Conservation (phyloP, 2,888 invertebrate species). For the Pyrocoelia pectoralis region DNA sequence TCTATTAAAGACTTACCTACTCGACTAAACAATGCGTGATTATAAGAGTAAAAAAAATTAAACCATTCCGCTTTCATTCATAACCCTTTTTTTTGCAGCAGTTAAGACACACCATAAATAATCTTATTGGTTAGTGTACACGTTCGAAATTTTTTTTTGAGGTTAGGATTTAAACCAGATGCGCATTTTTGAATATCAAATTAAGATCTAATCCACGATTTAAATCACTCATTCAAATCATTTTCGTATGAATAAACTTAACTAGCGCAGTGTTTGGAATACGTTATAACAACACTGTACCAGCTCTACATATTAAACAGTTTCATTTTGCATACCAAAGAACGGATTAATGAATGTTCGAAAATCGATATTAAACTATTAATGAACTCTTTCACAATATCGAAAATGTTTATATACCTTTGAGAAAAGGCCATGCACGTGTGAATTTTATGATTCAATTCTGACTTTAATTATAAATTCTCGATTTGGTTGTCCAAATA, state of each 20-base stretch:
- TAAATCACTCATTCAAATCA: slow-evolving; percentile 11
- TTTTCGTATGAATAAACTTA: neutral
- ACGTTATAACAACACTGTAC: neutral
- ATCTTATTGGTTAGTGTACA: too few relatives aligned
- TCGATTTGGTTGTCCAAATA: too few relatives aligned
- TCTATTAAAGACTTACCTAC: neutral
- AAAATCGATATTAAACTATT: neutral
- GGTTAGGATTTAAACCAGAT: neutral
- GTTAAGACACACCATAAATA: too few relatives aligned
- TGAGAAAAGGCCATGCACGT: too few relatives aligned
- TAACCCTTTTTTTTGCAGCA: too few relatives aligned
- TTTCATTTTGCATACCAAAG: neutral
- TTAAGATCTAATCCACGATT: slow-evolving; percentile 7
- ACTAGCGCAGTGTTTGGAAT: neutral
- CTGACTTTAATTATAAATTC: too few relatives aligned
- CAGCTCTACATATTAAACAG: slow-evolving; percentile 4
- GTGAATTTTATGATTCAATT: too few relatives aligned
- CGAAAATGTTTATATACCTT: too few relatives aligned
- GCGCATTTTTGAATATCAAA: neutral
- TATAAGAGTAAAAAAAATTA: neutral
- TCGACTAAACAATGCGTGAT: neutral
- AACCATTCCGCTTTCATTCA: neutral
- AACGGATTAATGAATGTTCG: neutral
- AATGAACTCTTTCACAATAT: too few relatives aligned
- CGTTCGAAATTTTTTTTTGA: neutral